Conservation (phyloP, 2,888 invertebrate species). For the Drosophila gaucha region DNA sequence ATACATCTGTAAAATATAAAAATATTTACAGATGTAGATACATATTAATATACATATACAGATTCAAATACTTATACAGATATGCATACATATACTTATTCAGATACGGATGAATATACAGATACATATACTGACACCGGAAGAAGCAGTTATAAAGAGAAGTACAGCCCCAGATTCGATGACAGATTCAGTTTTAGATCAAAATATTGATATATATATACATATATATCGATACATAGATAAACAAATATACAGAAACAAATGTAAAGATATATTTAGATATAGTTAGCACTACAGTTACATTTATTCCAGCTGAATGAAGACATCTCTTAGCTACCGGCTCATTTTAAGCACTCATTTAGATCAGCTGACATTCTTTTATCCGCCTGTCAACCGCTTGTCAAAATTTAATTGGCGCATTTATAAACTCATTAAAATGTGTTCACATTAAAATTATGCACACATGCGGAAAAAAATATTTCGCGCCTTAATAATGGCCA, state of each 20-base stretch:
- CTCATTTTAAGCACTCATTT: background rate
- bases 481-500: conserved; percentile 30
- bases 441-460: conserved; percentile 14
- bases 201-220: background rate
- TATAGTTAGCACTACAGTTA: too few relatives aligned
- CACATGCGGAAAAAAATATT: conserved; percentile 18
- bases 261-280: background rate
- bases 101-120: background rate
- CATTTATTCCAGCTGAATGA: background rate
- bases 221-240: background rate
- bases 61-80: background rate
- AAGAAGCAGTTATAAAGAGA: too few relatives aligned
- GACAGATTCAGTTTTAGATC: background rate
- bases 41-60: too few relatives aligned
- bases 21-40: too few relatives aligned
- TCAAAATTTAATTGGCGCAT: conserved; percentile 4
- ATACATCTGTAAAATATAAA: too few relatives aligned
- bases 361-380: background rate
- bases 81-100: too few relatives aligned
- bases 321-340: background rate
- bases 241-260: background rate
- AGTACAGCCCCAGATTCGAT: background rate
- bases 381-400: background rate
- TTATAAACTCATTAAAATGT: conserved; percentile 34
- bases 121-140: background rate